Conservation (phyloP, 1,140 invertebrate genomes). For the Sminthurides bifidus region DNA sequence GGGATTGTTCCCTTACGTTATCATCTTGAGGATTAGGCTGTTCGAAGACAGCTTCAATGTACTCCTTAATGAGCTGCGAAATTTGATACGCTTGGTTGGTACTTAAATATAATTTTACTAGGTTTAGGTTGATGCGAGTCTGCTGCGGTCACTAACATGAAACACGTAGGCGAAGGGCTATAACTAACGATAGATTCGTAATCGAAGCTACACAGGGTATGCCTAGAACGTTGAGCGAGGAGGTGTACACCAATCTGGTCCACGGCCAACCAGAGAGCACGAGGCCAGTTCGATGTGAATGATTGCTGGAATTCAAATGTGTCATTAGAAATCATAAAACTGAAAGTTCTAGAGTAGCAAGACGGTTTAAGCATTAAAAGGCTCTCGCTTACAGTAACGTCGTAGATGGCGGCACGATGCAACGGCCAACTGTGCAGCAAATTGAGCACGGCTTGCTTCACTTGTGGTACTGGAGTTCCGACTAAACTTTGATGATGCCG, state of each 20-base stretch:
- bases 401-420: slow-evolving; percentile 84
- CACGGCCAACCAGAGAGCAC: slow-evolving; percentile 73
- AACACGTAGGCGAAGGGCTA: slow-evolving; percentile 71
- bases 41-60: slow-evolving; percentile 39
- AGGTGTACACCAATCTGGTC: slow-evolving; percentile 87
- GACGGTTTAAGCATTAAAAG: not conserved
- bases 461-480: slow-evolving; percentile 69
- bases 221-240: slow-evolving; percentile 71
- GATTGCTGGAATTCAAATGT: slow-evolving; percentile 55
- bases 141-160: slow-evolving; percentile 80
- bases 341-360: too few relatives aligned
- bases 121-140: slow-evolving; percentile 62
- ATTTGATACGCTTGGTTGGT: slow-evolving; percentile 86
- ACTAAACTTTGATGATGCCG: slow-evolving; percentile 76
- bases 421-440: slow-evolving; percentile 85
- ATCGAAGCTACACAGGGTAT: slow-evolving; percentile 77
- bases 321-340: slow-evolving; percentile 33
- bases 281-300: slow-evolving; percentile 89
- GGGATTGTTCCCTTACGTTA: too few relatives aligned
- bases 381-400: slow-evolving; percentile 47
- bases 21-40: too few relatives aligned
- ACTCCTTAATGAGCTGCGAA: slow-evolving; percentile 82
- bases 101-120: slow-evolving; percentile 76
- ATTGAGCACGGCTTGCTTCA: slow-evolving; percentile 87
- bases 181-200: slow-evolving; percentile 75